Conservation (phyloP, 2,797 vertebrate genomes). For the Scyliorhinus canicula region DNA sequence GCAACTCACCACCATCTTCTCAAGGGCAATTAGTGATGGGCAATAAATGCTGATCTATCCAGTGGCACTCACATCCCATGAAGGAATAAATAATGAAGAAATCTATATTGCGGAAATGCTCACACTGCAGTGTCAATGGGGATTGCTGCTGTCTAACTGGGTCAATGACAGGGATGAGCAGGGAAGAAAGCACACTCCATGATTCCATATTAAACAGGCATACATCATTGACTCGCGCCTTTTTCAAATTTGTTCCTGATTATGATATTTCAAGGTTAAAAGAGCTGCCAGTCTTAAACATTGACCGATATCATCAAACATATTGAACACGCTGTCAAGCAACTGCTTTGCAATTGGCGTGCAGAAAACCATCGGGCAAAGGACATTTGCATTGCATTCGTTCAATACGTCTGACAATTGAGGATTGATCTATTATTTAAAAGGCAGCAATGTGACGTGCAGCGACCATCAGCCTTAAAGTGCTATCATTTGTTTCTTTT, state of each 20-base stretch:
- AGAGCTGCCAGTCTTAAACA: conserved; percentile 51
- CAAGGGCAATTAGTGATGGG: too few species aligned
- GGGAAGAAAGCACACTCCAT: too few species aligned
- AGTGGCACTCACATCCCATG: too few species aligned
- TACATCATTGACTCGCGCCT: conserved; percentile 39
- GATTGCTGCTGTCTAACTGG: not conserved
- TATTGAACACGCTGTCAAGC: not conserved
- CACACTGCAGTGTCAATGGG: not conserved
- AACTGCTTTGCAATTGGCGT: not conserved
- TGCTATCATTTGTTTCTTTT: not conserved
- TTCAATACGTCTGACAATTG: conserved; percentile 4
- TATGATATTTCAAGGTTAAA: conserved; percentile 49
- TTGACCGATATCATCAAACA: conserved; percentile 45
- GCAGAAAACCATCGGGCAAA: not conserved
- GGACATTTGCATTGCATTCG: not conserved
- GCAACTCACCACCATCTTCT: too few species aligned
- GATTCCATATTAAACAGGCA: not conserved
- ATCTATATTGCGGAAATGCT: not conserved
- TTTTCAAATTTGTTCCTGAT: conserved; percentile 50
- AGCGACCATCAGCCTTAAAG: not conserved
- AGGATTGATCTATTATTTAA: conserved; percentile 19
- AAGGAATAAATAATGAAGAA: too few species aligned
- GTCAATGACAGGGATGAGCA: not conserved
- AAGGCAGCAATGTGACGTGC: not conserved
- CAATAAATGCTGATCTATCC: too few species aligned